Evolutionary conservation across 2,113 vertebrate genomes (phyloP).

Genomic region (Tragelaphus scriptus): DNA sequence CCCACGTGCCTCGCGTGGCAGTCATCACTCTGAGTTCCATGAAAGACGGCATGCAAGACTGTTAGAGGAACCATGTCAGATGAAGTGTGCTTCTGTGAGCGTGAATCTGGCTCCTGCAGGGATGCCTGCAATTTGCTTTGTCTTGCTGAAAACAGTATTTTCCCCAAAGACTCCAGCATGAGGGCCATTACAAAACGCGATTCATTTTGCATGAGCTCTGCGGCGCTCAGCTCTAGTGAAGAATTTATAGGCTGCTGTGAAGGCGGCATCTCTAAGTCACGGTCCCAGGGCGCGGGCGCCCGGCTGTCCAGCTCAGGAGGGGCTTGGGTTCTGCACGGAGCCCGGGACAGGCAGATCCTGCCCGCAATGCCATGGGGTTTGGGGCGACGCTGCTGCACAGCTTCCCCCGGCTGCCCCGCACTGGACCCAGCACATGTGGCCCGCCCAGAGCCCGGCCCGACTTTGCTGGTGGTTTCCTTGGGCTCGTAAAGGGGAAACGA

Average conservation of each 20-base stretch:
- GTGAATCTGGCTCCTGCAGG: conserved; percentile 81
- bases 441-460: rapidly evolving
- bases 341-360: conserved; percentile 66
- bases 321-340: conserved; percentile 54
- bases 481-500: rapidly evolving
- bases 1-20: conserved; percentile 68
- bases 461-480: no score
- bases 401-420: rapidly evolving
- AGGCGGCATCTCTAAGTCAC: conserved; percentile 92
- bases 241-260: conserved; percentile 94
- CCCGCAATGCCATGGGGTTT: rapidly evolving
- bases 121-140: conserved; percentile 89
- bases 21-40: conserved; percentile 80
- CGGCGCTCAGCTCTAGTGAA: conserved; percentile 88
- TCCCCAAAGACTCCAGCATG: conserved; percentile 82
- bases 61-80: conserved; percentile 85
- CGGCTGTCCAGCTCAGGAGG: conserved; percentile 48
- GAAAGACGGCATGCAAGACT: conserved; percentile 83
- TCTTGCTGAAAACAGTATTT: conserved; percentile 83
- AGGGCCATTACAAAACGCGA: conserved; percentile 91
- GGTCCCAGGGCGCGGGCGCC: conserved; percentile 78
- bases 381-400: background rate
- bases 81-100: conserved; percentile 85
- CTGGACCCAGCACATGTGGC: background rate
- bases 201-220: conserved; percentile 95